phyloP scores from a whole-genome alignment of 2,797 vertebrate species.

The Pseudochaenichthys georgianus region DNA sequence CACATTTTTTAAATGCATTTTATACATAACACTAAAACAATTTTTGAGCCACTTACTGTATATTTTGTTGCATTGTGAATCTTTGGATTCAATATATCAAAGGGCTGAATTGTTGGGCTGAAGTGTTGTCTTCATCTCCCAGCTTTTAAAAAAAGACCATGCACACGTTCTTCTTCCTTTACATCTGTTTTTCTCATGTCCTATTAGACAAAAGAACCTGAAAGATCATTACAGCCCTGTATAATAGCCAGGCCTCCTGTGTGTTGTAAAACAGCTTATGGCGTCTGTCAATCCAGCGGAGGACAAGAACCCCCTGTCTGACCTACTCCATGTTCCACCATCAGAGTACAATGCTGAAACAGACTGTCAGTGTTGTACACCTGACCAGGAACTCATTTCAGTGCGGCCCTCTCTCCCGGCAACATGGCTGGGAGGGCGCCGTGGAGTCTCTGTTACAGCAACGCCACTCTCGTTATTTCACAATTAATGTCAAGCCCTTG shows the following conservation, averaged over 20 bases:
- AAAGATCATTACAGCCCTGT: slow-evolving; percentile 24
- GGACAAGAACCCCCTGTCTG: slow-evolving; percentile 53
- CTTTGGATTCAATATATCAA: slow-evolving; percentile 17
- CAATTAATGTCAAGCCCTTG: slow-evolving; percentile 87
- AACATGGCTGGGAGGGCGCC: slow-evolving; percentile 70
- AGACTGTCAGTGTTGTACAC: slow-evolving; percentile 77
- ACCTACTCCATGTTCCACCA: slow-evolving; percentile 80
- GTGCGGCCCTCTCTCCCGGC: slow-evolving; percentile 62
- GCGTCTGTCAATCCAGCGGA: slow-evolving; percentile 63
- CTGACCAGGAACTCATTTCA: slow-evolving; percentile 80
- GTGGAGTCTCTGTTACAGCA: slow-evolving; percentile 73
- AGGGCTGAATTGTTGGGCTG: not conserved
- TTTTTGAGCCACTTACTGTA: slow-evolving; percentile 60
- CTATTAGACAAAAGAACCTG: slow-evolving; percentile 51
- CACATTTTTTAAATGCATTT: slow-evolving; percentile 76
- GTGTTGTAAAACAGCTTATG: slow-evolving; percentile 67
- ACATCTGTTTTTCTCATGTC: slow-evolving; percentile 13
- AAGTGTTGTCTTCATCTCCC: not conserved
- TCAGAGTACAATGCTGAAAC: slow-evolving; percentile 68
- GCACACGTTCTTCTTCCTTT: not conserved
- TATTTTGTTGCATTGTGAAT: slow-evolving; percentile 46
- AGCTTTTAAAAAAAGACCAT: slow-evolving; percentile 1
- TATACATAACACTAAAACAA: slow-evolving; percentile 74
- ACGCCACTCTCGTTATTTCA: slow-evolving; percentile 83
- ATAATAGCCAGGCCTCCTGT: slow-evolving; percentile 22